phyloP scores from a whole-genome alignment of 2,113 vertebrate species.

The Microtus pennsylvanicus region DNA sequence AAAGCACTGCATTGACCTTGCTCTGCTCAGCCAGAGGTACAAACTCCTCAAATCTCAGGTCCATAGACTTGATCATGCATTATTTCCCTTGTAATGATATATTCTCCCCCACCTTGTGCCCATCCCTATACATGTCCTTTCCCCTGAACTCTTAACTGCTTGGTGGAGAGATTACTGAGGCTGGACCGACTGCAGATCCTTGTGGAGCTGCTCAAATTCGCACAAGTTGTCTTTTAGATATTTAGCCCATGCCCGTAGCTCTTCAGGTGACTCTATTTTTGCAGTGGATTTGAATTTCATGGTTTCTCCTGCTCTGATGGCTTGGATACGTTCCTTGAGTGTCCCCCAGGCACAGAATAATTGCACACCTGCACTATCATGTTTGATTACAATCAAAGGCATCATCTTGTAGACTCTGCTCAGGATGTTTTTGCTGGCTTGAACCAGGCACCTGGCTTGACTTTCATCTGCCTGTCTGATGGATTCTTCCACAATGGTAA shows the following conservation, averaged over 20 bases:
- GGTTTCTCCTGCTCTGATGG: not conserved
- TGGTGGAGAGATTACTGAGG: rapidly evolving
- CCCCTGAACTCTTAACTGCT: rapidly evolving
- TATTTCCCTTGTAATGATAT: not conserved
- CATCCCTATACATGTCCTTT: rapidly evolving
- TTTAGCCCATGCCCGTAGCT: not conserved
- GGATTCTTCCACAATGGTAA: not conserved
- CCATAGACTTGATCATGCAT: not conserved
- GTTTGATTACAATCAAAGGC: rapidly evolving
- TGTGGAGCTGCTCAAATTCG: rapidly evolving
- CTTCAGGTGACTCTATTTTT: not conserved
- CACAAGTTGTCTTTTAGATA: not conserved
- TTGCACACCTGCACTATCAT: rapidly evolving
- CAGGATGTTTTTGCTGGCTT: too few species aligned
- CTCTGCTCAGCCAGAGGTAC: not conserved
- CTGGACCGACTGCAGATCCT: rapidly evolving
- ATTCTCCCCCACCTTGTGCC: not conserved
- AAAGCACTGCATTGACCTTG: not conserved
- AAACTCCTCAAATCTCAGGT: not conserved
- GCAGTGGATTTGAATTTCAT: too few species aligned
- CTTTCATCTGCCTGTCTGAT: too few species aligned
- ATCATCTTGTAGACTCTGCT: rapidly evolving
- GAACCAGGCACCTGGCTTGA: not conserved
- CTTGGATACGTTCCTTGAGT: not conserved
- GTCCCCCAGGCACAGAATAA: not conserved